These are phyloP conservation scores for Zoanthus gigantus DNA, from an alignment of 92 coral and sea anemone genomes.

Conservation along the genomic window DNA sequence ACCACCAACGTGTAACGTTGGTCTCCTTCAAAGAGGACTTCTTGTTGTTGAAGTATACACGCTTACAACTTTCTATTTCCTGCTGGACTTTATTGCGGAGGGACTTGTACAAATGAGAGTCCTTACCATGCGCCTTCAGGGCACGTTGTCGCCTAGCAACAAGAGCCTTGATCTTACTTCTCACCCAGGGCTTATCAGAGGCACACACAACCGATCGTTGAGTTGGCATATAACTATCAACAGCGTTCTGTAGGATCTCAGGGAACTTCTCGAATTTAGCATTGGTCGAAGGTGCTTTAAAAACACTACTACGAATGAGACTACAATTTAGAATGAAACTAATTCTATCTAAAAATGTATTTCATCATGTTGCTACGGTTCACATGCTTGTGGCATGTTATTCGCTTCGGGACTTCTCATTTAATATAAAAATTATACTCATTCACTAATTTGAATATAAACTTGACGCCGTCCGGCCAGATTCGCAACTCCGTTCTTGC, in stretches of 20 bases:
- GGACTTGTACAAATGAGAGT: no score
- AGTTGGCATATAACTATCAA: slow-evolving; percentile 7
- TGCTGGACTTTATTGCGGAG: slow-evolving; percentile 31
- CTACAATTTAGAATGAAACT: no score
- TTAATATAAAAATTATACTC: no score
- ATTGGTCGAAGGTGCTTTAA: not conserved
- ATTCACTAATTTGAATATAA: no score
- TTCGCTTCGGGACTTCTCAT: not conserved
- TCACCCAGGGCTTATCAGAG: not conserved
- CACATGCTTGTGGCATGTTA: not conserved
- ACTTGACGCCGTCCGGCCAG: not conserved
- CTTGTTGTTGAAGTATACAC: slow-evolving; percentile 10
- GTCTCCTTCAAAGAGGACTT: slow-evolving; percentile 38
- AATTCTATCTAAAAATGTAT: no score
- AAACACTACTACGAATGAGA: not conserved
- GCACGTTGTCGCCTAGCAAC: slow-evolving; percentile 18
- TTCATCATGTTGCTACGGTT: no score
- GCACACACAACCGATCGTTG: no score
- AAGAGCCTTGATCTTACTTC: no score
- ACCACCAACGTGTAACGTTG: slow-evolving; percentile 24
- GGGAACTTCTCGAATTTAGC: slow-evolving; percentile 16
- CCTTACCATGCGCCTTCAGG: not conserved
- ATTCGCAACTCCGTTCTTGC: no score
- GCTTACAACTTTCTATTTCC: slow-evolving; percentile 40
- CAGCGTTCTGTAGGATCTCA: slow-evolving; percentile 1